A percentile compares a stretch with the other conserved stretches of the same genome.
phyloP scores from a whole-genome alignment of 1,140 invertebrate species.

The Heliconius congener region DNA sequence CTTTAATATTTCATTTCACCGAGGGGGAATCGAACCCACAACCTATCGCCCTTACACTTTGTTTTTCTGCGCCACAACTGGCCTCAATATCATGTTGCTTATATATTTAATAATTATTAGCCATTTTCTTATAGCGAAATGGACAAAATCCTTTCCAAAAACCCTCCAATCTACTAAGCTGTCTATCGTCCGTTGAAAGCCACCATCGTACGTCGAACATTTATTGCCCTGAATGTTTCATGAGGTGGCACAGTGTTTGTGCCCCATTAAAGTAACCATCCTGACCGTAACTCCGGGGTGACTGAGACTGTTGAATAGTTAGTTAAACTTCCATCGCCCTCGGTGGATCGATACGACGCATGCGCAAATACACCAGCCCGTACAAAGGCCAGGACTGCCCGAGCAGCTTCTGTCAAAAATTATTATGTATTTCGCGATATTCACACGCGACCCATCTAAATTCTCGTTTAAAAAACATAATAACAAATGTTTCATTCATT shows the following conservation, averaged over 20 bases:
- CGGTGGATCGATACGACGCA: conserved; percentile 67
- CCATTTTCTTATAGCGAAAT: not conserved
- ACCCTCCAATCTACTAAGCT: not conserved
- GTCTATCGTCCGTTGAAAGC: conserved; percentile 3
- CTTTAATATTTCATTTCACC: too few species aligned
- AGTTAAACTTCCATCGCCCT: conserved; percentile 44
- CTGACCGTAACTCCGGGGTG: conserved; percentile 38
- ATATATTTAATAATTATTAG: too few species aligned
- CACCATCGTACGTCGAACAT: conserved; percentile 29
- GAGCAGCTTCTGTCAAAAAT: conserved; percentile 67
- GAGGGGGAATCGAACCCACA: too few species aligned
- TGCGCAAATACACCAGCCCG: conserved; percentile 54
- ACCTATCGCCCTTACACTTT: too few species aligned
- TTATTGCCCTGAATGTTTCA: conserved; percentile 46
- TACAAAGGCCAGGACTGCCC: conserved; percentile 67
- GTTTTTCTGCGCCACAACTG: too few species aligned
- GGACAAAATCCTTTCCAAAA: not conserved
- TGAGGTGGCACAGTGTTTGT: conserved; percentile 36
- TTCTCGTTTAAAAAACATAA: conserved; percentile 17
- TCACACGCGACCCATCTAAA: conserved; percentile 28
- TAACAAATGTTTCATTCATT: conserved; percentile 15
- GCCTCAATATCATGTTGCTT: too few species aligned
- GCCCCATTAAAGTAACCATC: conserved; percentile 44
- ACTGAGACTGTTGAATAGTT: conserved; percentile 56
- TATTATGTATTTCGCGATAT: conserved; percentile 47